Conservation (phyloP, 2,888 invertebrate genomes). For the Melinaea marsaeus region DNA sequence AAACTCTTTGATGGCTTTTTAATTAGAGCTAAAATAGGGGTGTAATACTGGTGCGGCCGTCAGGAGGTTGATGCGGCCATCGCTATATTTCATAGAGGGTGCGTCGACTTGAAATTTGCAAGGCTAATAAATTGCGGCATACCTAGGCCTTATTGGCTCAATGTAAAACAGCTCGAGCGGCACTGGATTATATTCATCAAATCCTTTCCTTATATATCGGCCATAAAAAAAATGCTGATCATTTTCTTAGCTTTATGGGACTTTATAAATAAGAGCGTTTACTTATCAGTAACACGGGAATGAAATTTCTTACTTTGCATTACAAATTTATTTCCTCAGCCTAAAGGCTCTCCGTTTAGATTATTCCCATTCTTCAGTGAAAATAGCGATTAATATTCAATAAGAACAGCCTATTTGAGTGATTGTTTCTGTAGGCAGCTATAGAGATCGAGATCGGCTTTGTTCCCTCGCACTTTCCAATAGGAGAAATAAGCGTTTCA, state of each 20-base stretch:
- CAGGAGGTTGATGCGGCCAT: slow-evolving; percentile 65
- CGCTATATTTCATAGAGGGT: slow-evolving; percentile 74
- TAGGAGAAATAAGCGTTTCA: slow-evolving; percentile 56
- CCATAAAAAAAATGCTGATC: slow-evolving; percentile 60
- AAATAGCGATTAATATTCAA: slow-evolving; percentile 76
- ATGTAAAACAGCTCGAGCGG: slow-evolving; percentile 59
- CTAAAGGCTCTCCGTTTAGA: slow-evolving; percentile 60
- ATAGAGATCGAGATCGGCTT: slow-evolving; percentile 54
- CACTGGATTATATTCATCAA: slow-evolving; percentile 66
- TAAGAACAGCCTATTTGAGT: slow-evolving; percentile 74
- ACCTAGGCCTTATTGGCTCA: slow-evolving; percentile 75
- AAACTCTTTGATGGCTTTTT: slow-evolving; percentile 79
- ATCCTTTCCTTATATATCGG: slow-evolving; percentile 50
- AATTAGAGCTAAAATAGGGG: slow-evolving; percentile 78
- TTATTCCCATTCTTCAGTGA: slow-evolving; percentile 72
- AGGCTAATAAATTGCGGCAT: slow-evolving; percentile 76
- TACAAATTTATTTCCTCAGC: slow-evolving; percentile 74
- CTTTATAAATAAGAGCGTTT: slow-evolving; percentile 59
- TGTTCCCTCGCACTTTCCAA: slow-evolving; percentile 51
- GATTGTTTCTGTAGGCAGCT: slow-evolving; percentile 63
- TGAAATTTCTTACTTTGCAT: slow-evolving; percentile 76
- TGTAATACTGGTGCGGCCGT: slow-evolving; percentile 62
- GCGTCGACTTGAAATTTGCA: slow-evolving; percentile 70
- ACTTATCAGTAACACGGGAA: slow-evolving; percentile 71
- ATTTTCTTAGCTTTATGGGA: slow-evolving; percentile 65